Evolutionary conservation across 2,888 invertebrate genomes (phyloP), one percentile per base, ranked within the genome.

Genomic region (Strigamia maritima): DNA sequence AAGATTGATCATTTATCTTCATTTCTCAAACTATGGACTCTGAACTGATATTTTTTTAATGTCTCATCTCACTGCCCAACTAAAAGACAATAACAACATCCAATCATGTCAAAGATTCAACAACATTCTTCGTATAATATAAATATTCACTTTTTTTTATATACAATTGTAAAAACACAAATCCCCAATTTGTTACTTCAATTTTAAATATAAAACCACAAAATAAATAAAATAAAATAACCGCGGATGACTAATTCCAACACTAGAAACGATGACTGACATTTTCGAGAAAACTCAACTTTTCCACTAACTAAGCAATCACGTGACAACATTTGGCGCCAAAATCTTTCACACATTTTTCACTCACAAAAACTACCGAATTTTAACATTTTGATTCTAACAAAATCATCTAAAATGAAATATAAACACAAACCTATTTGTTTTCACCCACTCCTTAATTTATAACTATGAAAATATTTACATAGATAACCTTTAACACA

Each of bases 41-140:
- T 70, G 70, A 70, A 70, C 70, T 70, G 70, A 14, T 16, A 70
- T n/a, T 70, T 70, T 70, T 70, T 26, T n/a, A 70, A 14, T 26
- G 70, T 70, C 70, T 70, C 70, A 70, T 70, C 70, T 70, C 70
- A 70, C 70, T 70, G 70, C 26, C 70, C 70, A 70, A 70, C 26
- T 70, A 70, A 70, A 65, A 24, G 70, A 70, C 70, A 70, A 70
- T 70, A 70, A 70, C 70, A 70, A 70, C 14, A 70, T 70, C 12
- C 60, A 65, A 65, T 44, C 44, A 44, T 2, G 60, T 65, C 12
- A 22, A 65, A 65, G 70, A 70, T 70, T 70, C n/a, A 70, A 70
- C 54, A 54, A 70, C 14, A 26, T 70, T 28, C 70, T 26, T 65
- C 16, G 8, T 12, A 24, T 65, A n/a, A 8, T 4, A 24, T 65